Evolutionary conservation across 2,797 vertebrate genomes (phyloP).

Genomic region (Enteromius afrohamiltoni): DNA sequence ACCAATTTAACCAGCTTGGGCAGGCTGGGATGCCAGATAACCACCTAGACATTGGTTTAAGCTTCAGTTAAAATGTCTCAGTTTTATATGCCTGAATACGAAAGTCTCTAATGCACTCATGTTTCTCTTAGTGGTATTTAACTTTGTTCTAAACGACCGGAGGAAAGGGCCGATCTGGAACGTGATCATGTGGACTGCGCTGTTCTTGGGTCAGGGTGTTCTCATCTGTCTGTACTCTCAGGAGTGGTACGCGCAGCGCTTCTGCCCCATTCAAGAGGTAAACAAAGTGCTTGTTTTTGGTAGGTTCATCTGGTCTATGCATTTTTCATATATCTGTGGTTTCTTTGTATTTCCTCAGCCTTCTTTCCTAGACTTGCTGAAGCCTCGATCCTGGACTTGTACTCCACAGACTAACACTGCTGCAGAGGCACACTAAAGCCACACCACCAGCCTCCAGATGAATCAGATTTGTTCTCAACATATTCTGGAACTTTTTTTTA

Average conservation of each 20-base stretch:
- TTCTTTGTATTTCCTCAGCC: constrained; percentile 75
- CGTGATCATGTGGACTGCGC: constrained; percentile 92
- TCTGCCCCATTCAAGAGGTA: constrained; percentile 90
- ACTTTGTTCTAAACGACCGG: constrained; percentile 92
- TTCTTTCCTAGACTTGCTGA: constrained; percentile 86
- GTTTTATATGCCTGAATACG: not conserved
- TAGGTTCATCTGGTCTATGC: not conserved
- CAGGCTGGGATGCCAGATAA: constrained; percentile 16
- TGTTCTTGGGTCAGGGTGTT: constrained; percentile 92
- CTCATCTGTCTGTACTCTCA: constrained; percentile 94
- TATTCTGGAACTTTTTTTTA: constrained; percentile 31
- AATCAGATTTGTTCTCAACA: constrained; percentile 36
- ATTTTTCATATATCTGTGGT: not conserved
- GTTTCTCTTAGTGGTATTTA: constrained; percentile 86
- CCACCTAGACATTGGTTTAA: not conserved
- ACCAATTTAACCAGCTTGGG: constrained; percentile 8
- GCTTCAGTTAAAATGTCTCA: not conserved
- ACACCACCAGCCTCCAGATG: constrained; percentile 48
- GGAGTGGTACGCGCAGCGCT: constrained; percentile 94
- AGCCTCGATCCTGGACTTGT: constrained; percentile 93
- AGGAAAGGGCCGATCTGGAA: constrained; percentile 96
- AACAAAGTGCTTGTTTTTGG: constrained; percentile 43
- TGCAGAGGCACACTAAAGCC: constrained; percentile 25
- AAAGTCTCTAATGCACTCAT: constrained; percentile 10
- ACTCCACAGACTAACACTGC: constrained; percentile 62